These are phyloP conservation scores for Marmota monax DNA, from an alignment of 2,113 vertebrate species.

Conservation along the genomic window DNA sequence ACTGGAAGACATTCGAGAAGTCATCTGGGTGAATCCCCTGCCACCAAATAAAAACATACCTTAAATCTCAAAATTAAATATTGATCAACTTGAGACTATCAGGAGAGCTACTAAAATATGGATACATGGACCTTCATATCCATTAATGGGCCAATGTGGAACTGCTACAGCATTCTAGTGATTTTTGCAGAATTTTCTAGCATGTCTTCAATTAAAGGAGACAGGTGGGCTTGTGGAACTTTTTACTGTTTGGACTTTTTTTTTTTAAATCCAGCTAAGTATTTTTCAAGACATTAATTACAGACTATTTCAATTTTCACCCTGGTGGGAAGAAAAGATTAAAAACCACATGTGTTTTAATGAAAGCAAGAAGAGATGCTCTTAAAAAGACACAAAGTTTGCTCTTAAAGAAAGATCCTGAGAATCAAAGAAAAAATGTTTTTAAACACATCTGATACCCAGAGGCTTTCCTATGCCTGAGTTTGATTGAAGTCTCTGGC, in stretches of 20 bases:
- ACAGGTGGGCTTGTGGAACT: neutral
- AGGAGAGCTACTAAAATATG: neutral
- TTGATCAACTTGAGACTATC: conserved; percentile 24
- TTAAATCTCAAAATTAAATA: conserved; percentile 65
- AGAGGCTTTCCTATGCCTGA: conserved; percentile 77
- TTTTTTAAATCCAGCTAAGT: conserved; percentile 51
- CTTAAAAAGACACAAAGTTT: conserved; percentile 76
- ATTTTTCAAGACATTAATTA: conserved; percentile 67
- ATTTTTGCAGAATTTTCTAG: conserved; percentile 30
- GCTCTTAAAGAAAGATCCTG: conserved; percentile 69
- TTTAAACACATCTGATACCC: conserved; percentile 80
- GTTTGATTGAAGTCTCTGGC: conserved; percentile 82
- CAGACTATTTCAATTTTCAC: conserved; percentile 56
- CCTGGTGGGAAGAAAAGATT: conserved; percentile 50
- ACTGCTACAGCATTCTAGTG: neutral
- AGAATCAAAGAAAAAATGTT: conserved; percentile 77
- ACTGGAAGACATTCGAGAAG: conserved; percentile 34
- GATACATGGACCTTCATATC: neutral
- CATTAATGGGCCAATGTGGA: neutral
- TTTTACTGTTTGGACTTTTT: neutral
- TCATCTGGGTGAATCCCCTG: neutral
- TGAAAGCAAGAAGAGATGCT: conserved; percentile 43
- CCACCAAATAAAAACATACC: conserved; percentile 58
- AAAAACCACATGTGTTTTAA: conserved; percentile 29
- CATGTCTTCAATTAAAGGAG: conserved; percentile 31